Conservation (phyloP, 2,888 invertebrate genomes). For the Cheilosia variabilis region DNA sequence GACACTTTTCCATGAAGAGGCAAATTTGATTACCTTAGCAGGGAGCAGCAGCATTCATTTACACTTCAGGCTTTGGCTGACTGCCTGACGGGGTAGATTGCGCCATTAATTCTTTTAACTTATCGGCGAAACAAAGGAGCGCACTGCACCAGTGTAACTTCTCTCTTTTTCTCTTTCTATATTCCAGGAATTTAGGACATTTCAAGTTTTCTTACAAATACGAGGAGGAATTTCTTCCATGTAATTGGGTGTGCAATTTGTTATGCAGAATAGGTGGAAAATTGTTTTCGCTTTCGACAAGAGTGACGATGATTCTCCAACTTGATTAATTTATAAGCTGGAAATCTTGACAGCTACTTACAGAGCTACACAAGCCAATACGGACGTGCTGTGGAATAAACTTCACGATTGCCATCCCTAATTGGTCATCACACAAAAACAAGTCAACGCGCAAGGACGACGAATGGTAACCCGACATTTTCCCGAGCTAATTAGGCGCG, state of each 20-base stretch:
- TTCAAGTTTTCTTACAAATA: conserved; percentile 31
- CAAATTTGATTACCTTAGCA: conserved; percentile 43
- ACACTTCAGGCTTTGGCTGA: conserved; percentile 46
- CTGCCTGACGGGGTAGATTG: conserved; percentile 14
- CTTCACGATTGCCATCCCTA: background rate
- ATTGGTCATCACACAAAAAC: conserved; percentile 14
- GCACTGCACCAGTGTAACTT: conserved; percentile 4
- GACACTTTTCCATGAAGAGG: conserved; percentile 19
- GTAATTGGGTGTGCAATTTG: conserved; percentile 50
- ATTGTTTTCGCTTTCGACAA: conserved; percentile 26
- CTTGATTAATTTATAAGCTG: conserved; percentile 21
- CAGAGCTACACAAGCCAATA: background rate
- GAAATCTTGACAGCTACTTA: conserved; percentile 13
- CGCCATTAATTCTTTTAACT: background rate
- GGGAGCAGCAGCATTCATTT: conserved; percentile 35
- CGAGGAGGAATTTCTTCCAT: background rate
- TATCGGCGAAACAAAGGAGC: conserved; percentile 30
- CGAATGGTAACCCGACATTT: conserved; percentile 28
- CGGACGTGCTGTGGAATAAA: conserved; percentile 31
- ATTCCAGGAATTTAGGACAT: conserved; percentile 27
- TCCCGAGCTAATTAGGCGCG: conserved; percentile 50
- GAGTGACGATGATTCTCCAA: conserved; percentile 41
- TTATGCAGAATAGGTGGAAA: conserved; percentile 3
- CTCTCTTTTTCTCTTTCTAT: no score
- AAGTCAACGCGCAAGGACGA: conserved; percentile 3